A percentile compares a stretch with the other conserved stretches of the same genome.
These are phyloP conservation scores for Bergia sp. DNA, from an alignment of 92 coral and sea anemone genomes.

Conservation along the genomic window DNA sequence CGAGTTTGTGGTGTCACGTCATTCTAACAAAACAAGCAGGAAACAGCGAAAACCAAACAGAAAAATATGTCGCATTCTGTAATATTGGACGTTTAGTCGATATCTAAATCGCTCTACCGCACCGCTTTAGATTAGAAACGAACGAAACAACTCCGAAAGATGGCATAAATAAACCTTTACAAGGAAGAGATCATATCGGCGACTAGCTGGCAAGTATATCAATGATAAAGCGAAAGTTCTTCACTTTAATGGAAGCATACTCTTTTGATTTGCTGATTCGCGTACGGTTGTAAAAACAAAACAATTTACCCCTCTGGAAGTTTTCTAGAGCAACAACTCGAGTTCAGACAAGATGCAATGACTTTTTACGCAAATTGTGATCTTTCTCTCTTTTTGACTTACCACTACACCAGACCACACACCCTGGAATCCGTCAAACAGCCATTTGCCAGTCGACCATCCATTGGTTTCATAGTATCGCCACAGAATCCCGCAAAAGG, in stretches of 20 bases:
- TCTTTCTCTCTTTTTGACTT: neutral
- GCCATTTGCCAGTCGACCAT: constrained; percentile 25
- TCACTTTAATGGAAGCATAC: neutral
- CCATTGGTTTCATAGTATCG: neutral
- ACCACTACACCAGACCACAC: constrained; percentile 2
- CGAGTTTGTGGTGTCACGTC: neutral
- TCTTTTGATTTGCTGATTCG: neutral
- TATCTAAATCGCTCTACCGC: neutral
- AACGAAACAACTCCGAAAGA: neutral
- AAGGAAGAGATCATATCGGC: neutral
- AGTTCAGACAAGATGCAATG: neutral
- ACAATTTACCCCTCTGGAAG: neutral
- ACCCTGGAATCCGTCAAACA: constrained; percentile 13
- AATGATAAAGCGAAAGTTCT: neutral
- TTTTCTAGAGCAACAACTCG: neutral
- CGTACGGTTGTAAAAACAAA: neutral
- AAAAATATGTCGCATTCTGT: neutral
- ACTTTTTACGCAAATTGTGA: neutral
- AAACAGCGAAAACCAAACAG: neutral
- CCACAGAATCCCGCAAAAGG: constrained; percentile 23
- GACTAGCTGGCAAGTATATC: neutral
- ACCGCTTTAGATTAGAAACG: neutral
- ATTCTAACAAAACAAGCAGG: neutral
- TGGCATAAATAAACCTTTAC: neutral
- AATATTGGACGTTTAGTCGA: neutral